Percentiles rank a stretch among this genome's conserved stretches.
These are phyloP conservation scores for Pterocles burchelli DNA, from an alignment of 2,113 vertebrate species.

Conservation along the genomic window DNA sequence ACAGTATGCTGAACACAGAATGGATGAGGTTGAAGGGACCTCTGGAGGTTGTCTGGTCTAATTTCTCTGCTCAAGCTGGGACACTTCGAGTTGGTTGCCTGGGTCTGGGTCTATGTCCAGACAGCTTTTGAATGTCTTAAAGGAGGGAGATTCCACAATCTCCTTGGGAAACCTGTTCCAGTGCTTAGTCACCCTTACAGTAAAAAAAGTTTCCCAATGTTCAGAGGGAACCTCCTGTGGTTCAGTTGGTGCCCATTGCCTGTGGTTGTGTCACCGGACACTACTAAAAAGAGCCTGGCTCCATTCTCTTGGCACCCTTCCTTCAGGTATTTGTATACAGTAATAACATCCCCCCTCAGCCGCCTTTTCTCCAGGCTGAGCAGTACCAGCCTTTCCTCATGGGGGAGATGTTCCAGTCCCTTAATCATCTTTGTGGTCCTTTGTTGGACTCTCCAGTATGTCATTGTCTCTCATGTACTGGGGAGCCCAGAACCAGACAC, in stretches of 20 bases:
- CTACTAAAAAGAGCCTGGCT: not conserved
- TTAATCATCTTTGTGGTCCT: no score
- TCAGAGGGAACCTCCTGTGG: not conserved
- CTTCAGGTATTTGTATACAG: not conserved
- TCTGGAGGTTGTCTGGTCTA: not conserved
- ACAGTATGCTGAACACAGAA: not conserved
- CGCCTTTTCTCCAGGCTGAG: not conserved
- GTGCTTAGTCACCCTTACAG: not conserved
- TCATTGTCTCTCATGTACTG: not conserved
- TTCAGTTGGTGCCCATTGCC: not conserved
- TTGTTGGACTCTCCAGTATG: not conserved
- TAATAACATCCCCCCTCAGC: not conserved
- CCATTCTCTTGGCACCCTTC: not conserved
- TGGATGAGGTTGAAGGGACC: not conserved
- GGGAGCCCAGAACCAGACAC: not conserved
- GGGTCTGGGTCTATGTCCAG: accelerated
- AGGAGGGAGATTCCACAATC: not conserved
- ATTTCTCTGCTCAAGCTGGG: not conserved
- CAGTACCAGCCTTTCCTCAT: not conserved
- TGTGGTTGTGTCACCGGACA: not conserved
- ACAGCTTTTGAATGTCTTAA: not conserved
- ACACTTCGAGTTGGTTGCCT: not conserved
- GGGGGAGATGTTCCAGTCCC: not conserved
- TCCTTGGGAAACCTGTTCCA: not conserved
- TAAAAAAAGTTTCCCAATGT: not conserved